phyloP scores from a whole-genome alignment of 2,888 invertebrate species.

The Metalampra italica region DNA sequence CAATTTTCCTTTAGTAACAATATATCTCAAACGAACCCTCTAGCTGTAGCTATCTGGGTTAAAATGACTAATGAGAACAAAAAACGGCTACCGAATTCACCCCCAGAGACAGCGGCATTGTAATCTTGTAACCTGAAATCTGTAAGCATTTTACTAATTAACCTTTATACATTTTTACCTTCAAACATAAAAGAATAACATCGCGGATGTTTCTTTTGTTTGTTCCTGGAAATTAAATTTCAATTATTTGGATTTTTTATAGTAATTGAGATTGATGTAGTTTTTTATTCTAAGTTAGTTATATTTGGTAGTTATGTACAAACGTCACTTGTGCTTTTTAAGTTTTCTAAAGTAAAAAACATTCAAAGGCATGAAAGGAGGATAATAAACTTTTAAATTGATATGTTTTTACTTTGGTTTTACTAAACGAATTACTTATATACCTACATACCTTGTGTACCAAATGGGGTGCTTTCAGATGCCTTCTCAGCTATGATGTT shows the following conservation, averaged over 20 bases:
- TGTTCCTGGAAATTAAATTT: neutral
- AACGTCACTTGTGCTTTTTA: too few species aligned
- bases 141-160: slow-evolving; percentile 55
- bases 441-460: slow-evolving; percentile 61
- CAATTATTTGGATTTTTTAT: too few species aligned
- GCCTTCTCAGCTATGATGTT: slow-evolving; percentile 65
- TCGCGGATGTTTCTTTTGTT: neutral
- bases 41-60: slow-evolving; percentile 26
- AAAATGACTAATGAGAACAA: slow-evolving; percentile 49
- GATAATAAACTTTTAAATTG: too few species aligned
- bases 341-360: too few species aligned
- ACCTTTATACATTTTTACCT: slow-evolving; percentile 18
- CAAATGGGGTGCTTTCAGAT: slow-evolving; percentile 67
- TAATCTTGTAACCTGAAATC: slow-evolving; percentile 76
- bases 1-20: neutral
- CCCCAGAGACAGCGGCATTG: slow-evolving; percentile 49
- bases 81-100: slow-evolving; percentile 38
- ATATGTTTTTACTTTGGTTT: too few species aligned
- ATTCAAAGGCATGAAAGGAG: too few species aligned
- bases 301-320: too few species aligned
- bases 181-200: slow-evolving; percentile 3
- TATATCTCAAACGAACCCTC: neutral
- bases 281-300: too few species aligned
- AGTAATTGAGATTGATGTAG: too few species aligned
- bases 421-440: neutral